These are phyloP conservation scores for Neoitamus cyanurus DNA, from an alignment of 2,888 invertebrate species.

Conservation along the genomic window DNA sequence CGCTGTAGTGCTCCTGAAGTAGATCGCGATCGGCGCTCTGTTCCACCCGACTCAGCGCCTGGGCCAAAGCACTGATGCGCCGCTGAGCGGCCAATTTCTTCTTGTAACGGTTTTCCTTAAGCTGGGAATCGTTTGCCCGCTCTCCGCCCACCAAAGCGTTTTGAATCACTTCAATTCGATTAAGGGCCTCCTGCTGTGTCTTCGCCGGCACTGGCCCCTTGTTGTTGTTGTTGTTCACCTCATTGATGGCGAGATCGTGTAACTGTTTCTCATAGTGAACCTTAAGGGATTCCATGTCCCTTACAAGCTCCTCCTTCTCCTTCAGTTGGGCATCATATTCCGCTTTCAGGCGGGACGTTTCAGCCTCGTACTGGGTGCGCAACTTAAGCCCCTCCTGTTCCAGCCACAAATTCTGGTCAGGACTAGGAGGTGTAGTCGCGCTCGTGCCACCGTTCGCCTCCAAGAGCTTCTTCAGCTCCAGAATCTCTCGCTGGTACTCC, in stretches of 20 bases:
- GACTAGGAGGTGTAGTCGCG: neutral
- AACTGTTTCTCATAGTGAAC: constrained; percentile 57
- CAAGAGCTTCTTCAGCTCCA: constrained; percentile 68
- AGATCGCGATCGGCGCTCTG: constrained; percentile 77
- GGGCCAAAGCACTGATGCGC: constrained; percentile 70
- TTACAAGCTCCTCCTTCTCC: constrained; percentile 57
- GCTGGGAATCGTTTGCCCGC: constrained; percentile 75
- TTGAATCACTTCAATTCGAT: constrained; percentile 73
- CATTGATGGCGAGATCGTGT: constrained; percentile 48
- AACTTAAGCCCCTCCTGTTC: constrained; percentile 66
- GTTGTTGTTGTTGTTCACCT: constrained; percentile 17
- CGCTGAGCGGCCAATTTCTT: constrained; percentile 78
- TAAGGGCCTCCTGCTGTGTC: constrained; percentile 59
- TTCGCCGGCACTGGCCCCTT: neutral
- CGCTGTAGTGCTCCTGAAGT: constrained; percentile 80
- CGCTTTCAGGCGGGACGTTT: constrained; percentile 65
- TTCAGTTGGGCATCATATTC: constrained; percentile 57
- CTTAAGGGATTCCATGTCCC: constrained; percentile 57
- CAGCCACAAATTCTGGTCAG: constrained; percentile 61
- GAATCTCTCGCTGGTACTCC: constrained; percentile 87
- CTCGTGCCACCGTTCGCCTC: neutral
- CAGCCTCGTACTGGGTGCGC: constrained; percentile 60
- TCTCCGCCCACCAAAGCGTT: constrained; percentile 85
- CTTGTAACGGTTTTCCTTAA: constrained; percentile 75
- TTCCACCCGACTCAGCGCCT: constrained; percentile 71